Percentiles rank a stretch among this genome's conserved stretches.
Conservation (phyloP, 2,113 vertebrate species). For the Thamnaconus septentrionalis region DNA sequence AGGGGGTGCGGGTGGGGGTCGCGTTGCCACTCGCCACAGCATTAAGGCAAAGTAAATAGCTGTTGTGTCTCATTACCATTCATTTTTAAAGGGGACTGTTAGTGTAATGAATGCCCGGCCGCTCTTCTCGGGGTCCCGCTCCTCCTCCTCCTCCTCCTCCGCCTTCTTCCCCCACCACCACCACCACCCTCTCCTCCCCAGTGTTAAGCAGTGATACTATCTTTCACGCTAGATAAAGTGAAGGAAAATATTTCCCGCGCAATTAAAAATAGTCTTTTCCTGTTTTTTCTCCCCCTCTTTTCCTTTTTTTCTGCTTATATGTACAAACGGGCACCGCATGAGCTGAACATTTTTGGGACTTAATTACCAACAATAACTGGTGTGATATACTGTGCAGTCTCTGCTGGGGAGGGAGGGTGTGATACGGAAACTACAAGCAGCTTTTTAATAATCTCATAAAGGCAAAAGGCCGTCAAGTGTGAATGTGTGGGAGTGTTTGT, state of each 20-base stretch:
- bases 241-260: conserved; percentile 64
- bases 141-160: conserved; percentile 27
- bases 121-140: conserved; percentile 43
- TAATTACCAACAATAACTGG: conserved; percentile 73
- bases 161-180: no score
- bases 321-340: conserved; percentile 63
- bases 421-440: conserved; percentile 63
- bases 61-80: conserved; percentile 72
- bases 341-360: conserved; percentile 47
- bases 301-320: conserved; percentile 60
- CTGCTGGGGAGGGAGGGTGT: conserved; percentile 57
- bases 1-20: no score
- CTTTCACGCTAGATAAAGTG: conserved; percentile 62
- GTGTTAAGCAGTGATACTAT: conserved; percentile 62
- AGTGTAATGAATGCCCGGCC: conserved; percentile 64
- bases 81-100: conserved; percentile 72
- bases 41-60: conserved; percentile 72
- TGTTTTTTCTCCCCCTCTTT: conserved; percentile 13
- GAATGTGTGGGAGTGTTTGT: conserved; percentile 60
- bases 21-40: conserved; percentile 40
- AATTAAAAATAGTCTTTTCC: conserved; percentile 59
- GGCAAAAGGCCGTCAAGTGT: conserved; percentile 63
- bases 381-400: conserved; percentile 63
- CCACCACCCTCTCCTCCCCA: conserved; percentile 1
- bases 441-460: conserved; percentile 72